A percentile compares a stretch with the other conserved stretches of the same genome.
Conservation (phyloP, 2,113 vertebrate genomes). For the Numida meleagris region DNA sequence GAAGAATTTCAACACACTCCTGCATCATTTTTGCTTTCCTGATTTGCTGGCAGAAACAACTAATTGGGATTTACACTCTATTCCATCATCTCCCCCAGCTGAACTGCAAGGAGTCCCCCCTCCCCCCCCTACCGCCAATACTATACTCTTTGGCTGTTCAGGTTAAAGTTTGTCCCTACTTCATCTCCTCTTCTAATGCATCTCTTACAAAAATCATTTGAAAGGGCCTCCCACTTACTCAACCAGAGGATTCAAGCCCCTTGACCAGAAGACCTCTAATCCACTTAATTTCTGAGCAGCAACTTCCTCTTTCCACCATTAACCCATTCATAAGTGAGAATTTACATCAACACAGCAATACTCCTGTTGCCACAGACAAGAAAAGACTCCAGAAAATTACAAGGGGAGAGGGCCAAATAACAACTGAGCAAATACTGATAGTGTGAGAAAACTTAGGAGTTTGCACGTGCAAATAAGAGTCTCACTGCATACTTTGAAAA, state of each 20-base stretch:
- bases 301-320: background rate
- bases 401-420: background rate
- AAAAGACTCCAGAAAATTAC: background rate
- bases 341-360: background rate
- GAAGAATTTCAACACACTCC: background rate
- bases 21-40: background rate
- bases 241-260: background rate
- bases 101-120: background rate
- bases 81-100: background rate
- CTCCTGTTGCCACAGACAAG: background rate
- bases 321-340: background rate
- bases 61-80: background rate
- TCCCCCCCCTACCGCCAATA: background rate
- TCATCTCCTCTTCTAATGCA: background rate
- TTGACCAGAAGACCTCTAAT: background rate
- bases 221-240: background rate
- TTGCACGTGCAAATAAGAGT: slow-evolving; percentile 53
- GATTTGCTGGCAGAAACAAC: background rate
- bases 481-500: slow-evolving; percentile 36
- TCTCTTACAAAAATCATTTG: background rate
- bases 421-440: background rate
- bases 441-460: background rate
- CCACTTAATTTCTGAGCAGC: background rate
- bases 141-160: background rate
- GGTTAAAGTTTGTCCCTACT: background rate